Conservation (phyloP, 1,140 invertebrate genomes). For the Neodiprion lecontei region DNA sequence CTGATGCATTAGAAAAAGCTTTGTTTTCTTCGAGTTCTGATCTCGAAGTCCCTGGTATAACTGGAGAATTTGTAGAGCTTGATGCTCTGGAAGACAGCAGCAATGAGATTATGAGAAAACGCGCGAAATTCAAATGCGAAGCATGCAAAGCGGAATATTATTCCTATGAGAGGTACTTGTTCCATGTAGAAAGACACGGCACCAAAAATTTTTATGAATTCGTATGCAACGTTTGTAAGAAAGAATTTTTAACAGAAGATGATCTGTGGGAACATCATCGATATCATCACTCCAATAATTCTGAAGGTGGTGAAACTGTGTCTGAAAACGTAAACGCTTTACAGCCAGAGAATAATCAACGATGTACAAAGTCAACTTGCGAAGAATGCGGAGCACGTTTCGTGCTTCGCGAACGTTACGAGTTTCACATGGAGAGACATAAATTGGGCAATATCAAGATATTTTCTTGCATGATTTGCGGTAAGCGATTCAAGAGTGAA, state of each 20-base stretch:
- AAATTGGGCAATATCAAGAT: background rate
- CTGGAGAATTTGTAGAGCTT: background rate
- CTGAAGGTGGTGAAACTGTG: background rate
- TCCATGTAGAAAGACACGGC: background rate
- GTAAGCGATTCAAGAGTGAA: background rate
- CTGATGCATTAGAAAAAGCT: background rate
- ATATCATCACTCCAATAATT: background rate
- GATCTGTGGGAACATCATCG: background rate
- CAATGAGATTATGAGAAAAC: background rate
- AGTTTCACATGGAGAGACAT: slow-evolving; percentile 9
- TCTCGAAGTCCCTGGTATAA: background rate
- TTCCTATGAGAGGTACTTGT: background rate
- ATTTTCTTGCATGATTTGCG: background rate
- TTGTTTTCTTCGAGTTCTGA: background rate
- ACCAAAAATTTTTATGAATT: background rate
- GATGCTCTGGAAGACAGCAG: background rate
- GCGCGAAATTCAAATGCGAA: background rate
- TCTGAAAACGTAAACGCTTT: background rate
- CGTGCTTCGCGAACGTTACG: background rate
- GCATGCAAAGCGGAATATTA: background rate
- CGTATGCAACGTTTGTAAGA: background rate
- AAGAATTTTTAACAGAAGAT: background rate
- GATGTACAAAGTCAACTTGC: background rate
- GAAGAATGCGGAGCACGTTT: background rate
- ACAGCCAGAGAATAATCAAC: background rate